These are phyloP conservation scores for Noturus placidus DNA, from an alignment of 2,113 vertebrate genomes.

Conservation along the genomic window DNA sequence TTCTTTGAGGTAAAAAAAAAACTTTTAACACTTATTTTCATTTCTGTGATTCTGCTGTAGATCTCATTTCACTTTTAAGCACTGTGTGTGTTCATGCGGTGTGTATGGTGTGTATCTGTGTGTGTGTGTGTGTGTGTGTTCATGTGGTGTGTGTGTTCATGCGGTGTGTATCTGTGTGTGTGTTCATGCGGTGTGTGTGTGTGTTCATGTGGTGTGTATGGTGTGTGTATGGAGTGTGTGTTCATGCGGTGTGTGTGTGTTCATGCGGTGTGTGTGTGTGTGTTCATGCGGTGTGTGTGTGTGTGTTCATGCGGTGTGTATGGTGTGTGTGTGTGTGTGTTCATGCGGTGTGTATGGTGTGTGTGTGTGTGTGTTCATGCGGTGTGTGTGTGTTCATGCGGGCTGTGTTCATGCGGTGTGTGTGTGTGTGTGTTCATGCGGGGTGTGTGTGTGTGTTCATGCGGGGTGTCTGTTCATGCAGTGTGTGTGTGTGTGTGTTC, in stretches of 20 bases:
- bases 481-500: no score
- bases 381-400: no score
- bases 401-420: no score
- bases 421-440: no score
- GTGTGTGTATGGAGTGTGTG: background rate
- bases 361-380: background rate
- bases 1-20: conserved; percentile 59
- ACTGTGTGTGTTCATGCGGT: background rate
- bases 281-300: background rate
- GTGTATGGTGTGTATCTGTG: background rate
- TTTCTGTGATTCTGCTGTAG: background rate
- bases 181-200: background rate
- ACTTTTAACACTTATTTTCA: background rate
- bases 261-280: background rate
- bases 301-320: background rate
- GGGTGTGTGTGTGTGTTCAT: no score
- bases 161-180: no score
- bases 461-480: no score
- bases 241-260: background rate
- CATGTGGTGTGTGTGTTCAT: no score
- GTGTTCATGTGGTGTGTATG: background rate
- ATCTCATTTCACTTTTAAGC: background rate
- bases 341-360: no score
- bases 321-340: background rate
- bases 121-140: background rate